Evolutionary conservation across 1,140 invertebrate genomes (phyloP), one percentile per base, ranked within the genome.

Genomic region (Pseudomyrmex pallidus): DNA sequence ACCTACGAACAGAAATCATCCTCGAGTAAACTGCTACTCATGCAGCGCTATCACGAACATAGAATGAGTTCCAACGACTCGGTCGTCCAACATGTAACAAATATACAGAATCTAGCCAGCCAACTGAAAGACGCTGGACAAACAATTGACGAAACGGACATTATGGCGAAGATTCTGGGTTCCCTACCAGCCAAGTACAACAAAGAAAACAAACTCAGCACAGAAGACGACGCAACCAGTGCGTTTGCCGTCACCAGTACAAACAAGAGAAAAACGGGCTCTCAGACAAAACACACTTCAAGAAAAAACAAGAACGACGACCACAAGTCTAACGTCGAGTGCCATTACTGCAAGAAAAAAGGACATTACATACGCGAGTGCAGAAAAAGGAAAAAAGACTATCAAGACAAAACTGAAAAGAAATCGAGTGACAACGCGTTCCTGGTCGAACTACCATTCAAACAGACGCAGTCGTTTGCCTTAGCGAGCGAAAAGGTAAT

Each of bases 1-100:
- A 74, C 74, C 1, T 62, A 83, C n/a, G 63, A 85, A n/a, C 78
- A 76, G 17, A 83, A 85, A 20, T 70, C 84, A 0, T 68, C 5
- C 0, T 67, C 84, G 44, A 85, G 83, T 17, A 83, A 76, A 15
- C 8, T 85, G 9, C 1, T 61, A 3, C 20, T 85, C 12, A 25
- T 74, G 44, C 68, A 66, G 10, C 22, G 5, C 0, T 82, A 74
- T 2, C 54, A 82, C 10, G 67, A 63, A 10, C 62, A 68, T 54
- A n/a, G 70, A 4, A 85, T 83, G 62, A 9, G 22, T n/a, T 1
- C 72, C 50, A 46, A 20, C 2, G 78, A 86, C 17, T 82, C 78
- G 17, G 61, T 77, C 76, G 57, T 80, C 2, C 68, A 83, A 15
- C 74, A 87, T 4, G 48, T 46, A 56, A 0, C 83, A 35, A 82